Evolutionary conservation across 2,888 invertebrate species (phyloP).

Genomic region (Polymixis flavicincta): DNA sequence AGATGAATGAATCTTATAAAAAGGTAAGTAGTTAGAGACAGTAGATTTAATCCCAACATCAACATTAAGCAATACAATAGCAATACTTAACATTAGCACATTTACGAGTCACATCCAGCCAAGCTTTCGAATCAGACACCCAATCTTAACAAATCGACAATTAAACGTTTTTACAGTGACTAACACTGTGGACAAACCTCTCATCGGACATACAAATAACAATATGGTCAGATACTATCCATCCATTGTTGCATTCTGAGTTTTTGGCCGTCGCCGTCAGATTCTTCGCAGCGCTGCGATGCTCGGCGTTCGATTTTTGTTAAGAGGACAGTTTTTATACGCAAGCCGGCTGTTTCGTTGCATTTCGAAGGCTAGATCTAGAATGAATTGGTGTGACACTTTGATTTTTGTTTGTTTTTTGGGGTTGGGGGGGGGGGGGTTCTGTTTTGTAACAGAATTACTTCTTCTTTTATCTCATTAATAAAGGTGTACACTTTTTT

Average conservation of each 20-base stretch:
- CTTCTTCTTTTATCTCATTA: too few species aligned
- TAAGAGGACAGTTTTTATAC: conserved; percentile 55
- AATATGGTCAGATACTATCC: conserved; percentile 77
- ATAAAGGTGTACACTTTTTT: too few species aligned
- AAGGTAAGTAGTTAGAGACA: neutral
- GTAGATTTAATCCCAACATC: conserved; percentile 2
- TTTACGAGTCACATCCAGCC: conserved; percentile 45
- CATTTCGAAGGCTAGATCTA: conserved; percentile 50
- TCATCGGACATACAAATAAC: conserved; percentile 70
- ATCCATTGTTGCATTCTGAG: conserved; percentile 82
- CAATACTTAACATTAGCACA: conserved; percentile 50
- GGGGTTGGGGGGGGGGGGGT: too few species aligned
- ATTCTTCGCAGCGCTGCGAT: conserved; percentile 73
- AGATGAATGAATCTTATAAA: neutral
- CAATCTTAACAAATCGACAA: conserved; percentile 66
- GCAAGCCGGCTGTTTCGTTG: conserved; percentile 43
- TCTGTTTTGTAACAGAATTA: neutral
- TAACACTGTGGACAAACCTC: conserved; percentile 63
- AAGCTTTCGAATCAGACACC: conserved; percentile 57
- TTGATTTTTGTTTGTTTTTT: conserved; percentile 16
- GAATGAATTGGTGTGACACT: conserved; percentile 52
- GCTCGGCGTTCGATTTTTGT: conserved; percentile 50
- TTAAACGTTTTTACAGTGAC: conserved; percentile 66
- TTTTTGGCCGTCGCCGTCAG: conserved; percentile 75
- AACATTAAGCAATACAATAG: neutral